A percentile compares a stretch with the other conserved stretches of the same genome.
Conservation (phyloP, 2,113 vertebrate species). For the Ancistrus triradiatus region DNA sequence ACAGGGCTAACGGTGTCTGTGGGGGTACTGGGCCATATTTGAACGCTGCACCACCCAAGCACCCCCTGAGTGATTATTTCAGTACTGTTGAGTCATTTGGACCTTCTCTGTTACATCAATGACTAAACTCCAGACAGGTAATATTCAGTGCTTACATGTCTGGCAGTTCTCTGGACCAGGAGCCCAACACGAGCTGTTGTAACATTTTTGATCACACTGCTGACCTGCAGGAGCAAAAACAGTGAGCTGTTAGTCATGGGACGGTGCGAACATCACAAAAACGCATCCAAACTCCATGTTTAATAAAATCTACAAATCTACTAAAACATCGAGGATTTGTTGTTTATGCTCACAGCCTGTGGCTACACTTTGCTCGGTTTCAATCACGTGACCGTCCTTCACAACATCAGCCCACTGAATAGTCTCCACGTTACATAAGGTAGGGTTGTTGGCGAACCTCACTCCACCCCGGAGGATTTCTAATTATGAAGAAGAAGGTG, state of each 20-base stretch:
- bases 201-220: slow-evolving; percentile 77
- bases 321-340: too few relatives aligned
- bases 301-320: too few relatives aligned
- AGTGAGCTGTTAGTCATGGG: not conserved
- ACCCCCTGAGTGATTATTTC: too few relatives aligned
- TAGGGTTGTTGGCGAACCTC: slow-evolving; percentile 69
- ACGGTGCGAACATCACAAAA: too few relatives aligned
- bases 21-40: too few relatives aligned
- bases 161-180: slow-evolving; percentile 83
- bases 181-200: slow-evolving; percentile 86
- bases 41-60: too few relatives aligned
- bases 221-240: slow-evolving; percentile 68
- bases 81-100: too few relatives aligned
- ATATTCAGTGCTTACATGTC: slow-evolving; percentile 74
- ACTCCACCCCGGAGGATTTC: slow-evolving; percentile 90
- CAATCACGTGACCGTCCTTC: slow-evolving; percentile 54
- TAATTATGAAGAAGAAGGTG: slow-evolving; percentile 47
- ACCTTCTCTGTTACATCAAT: not conserved
- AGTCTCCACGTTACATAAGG: slow-evolving; percentile 80
- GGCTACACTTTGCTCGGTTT: slow-evolving; percentile 51
- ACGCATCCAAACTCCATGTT: too few relatives aligned
- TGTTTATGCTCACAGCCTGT: too few relatives aligned
- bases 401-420: slow-evolving; percentile 89
- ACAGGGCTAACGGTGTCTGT: too few relatives aligned
- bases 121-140: not conserved